Base-by-base conservation (phyloP, 2,113 vertebrate genomes). In the Eretmochelys imbricata region DNA sequence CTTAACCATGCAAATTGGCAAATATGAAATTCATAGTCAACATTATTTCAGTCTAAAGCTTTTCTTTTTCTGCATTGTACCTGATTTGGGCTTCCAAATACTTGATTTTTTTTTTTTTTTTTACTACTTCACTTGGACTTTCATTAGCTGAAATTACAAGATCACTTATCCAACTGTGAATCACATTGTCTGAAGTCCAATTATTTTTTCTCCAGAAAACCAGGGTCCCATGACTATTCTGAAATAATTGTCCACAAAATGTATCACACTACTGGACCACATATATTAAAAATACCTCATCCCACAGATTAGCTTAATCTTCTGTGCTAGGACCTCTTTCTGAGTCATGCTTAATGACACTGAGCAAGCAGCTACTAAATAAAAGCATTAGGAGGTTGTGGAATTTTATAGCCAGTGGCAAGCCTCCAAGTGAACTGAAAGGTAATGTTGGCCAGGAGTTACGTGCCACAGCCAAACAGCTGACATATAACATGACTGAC, bases 401-500 rank as follows among this genome's bases (percentile, higher is more conserved):
- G 87, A 76, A 38, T 97, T 98, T 96, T 91, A 84, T 88, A 96
- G 93, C 84, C 83, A 82, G 92, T 85, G 91, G 93, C 93, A 95
- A 94, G 91, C 97, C 84, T 97, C 92, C 97, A 96, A 97, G 95
- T 94, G 82, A 94, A 97, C 93, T 82, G 95, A 98, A 97, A 97
- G 96, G 95, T 95, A 96, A 9, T 97, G 78, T 86, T 88, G 90
- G 92, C 86, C 95, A 84, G 80, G 80, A 76, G 50, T 88, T 89
- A 55, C 48, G 72, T 69, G 14, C 85, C 94, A 84, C 96, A 96
- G 92, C 94, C 89, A 89, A 97, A 96, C 94, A 93, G 91, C 93
- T 98, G 97, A 97, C 96, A 97, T 94, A 97, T 95, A 89, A 87
- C 97, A 97, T 97, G 97, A 91, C 93, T 97, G 95, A 97, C 89